These are phyloP conservation scores for Ammodytes marinus DNA, from an alignment of 2,113 vertebrate species.

Conservation along the genomic window DNA sequence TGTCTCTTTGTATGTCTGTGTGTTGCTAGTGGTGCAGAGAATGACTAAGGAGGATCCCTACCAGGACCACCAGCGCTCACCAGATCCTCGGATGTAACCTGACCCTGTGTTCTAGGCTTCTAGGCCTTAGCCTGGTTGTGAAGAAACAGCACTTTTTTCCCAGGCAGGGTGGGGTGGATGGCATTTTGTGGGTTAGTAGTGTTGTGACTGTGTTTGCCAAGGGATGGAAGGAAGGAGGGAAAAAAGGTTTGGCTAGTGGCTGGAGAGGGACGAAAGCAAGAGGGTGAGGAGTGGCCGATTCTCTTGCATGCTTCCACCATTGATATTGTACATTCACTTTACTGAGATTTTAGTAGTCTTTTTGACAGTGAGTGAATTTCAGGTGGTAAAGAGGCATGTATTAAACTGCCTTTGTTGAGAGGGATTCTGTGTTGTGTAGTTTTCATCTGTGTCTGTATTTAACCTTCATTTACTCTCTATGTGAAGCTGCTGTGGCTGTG, in stretches of 20 bases:
- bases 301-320: slow-evolving; percentile 82
- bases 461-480: slow-evolving; percentile 57
- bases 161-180: slow-evolving; percentile 78
- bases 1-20: slow-evolving; percentile 70
- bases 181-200: slow-evolving; percentile 73
- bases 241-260: slow-evolving; percentile 76
- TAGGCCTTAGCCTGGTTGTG: slow-evolving; percentile 78
- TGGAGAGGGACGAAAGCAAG: slow-evolving; percentile 73
- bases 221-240: slow-evolving; percentile 80
- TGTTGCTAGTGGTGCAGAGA: slow-evolving; percentile 68
- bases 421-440: slow-evolving; percentile 53
- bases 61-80: slow-evolving; percentile 66
- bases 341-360: slow-evolving; percentile 29
- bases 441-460: slow-evolving; percentile 51
- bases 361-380: slow-evolving; percentile 24
- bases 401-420: slow-evolving; percentile 60
- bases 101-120: slow-evolving; percentile 79
- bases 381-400: slow-evolving; percentile 60
- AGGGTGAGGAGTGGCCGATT: slow-evolving; percentile 85
- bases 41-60: slow-evolving; percentile 66
- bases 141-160: slow-evolving; percentile 66
- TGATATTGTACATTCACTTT: slow-evolving; percentile 62
- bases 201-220: slow-evolving; percentile 77
- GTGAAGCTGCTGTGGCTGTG: slow-evolving; percentile 63
- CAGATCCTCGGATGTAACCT: slow-evolving; percentile 79